A percentile compares a stretch with the other conserved stretches of the same genome.
phyloP scores from a whole-genome alignment of 2,888 invertebrate genomes.

The Thecophora atra region DNA sequence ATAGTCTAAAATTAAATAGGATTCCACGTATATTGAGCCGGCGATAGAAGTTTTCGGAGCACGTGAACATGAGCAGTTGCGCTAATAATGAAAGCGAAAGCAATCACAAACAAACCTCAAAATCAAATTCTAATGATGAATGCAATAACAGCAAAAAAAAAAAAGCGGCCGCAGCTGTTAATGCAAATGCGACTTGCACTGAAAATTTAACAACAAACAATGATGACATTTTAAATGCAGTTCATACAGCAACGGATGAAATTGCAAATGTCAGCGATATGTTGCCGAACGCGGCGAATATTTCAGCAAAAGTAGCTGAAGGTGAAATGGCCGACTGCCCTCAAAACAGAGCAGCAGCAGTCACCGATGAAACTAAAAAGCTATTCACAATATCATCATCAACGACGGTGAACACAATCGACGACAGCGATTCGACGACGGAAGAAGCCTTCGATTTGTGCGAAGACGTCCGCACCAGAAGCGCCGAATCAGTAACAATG shows the following conservation, averaged over 20 bases:
- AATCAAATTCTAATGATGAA: constrained; percentile 39
- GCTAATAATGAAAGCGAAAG: constrained; percentile 49
- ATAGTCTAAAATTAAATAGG: neutral
- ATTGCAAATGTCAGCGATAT: constrained; percentile 35
- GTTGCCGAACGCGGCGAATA: constrained; percentile 41
- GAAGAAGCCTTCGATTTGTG: neutral
- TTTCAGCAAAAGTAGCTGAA: constrained; percentile 38
- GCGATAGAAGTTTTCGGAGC: constrained; percentile 18
- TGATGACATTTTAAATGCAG: constrained; percentile 5
- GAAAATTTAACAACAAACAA: constrained; percentile 19
- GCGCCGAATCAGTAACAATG: neutral
- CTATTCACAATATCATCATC: constrained; percentile 31
- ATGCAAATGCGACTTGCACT: constrained; percentile 23
- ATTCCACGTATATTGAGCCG: neutral
- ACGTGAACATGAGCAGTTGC: constrained; percentile 51
- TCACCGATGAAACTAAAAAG: constrained; percentile 38
- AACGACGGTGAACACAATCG: constrained; percentile 35
- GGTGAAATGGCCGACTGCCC: constrained; percentile 18
- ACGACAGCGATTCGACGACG: neutral
- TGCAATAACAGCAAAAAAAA: constrained; percentile 50
- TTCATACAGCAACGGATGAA: constrained; percentile 5
- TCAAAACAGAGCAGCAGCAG: neutral
- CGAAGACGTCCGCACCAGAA: neutral
- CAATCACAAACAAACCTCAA: constrained; percentile 39
- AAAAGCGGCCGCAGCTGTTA: constrained; percentile 25